A percentile compares a stretch with the other conserved stretches of the same genome.
Conservation (phyloP, 1,140 invertebrate genomes). For the Drosophila biarmipes region DNA sequence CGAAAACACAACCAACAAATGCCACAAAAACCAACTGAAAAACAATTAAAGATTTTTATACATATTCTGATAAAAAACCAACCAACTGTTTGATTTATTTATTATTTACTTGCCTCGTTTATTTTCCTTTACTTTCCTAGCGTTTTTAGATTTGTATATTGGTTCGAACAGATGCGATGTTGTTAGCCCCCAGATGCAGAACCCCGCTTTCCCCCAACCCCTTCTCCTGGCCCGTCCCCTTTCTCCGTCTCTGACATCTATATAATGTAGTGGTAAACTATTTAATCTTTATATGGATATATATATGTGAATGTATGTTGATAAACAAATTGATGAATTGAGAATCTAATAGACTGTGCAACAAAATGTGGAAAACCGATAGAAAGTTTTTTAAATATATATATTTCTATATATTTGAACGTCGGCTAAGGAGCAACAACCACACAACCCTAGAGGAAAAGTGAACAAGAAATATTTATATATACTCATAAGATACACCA, state of each 20-base stretch:
- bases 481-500: constrained; percentile 49
- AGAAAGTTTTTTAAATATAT: constrained; percentile 74
- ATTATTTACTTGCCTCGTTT: constrained; percentile 24
- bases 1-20: constrained; percentile 47
- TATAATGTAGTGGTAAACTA: constrained; percentile 38
- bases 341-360: constrained; percentile 83
- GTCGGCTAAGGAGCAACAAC: constrained; percentile 28
- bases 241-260: constrained; percentile 7
- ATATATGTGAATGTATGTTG: constrained; percentile 73
- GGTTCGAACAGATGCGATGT: constrained; percentile 35
- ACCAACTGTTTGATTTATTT: constrained; percentile 37
- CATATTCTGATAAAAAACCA: constrained; percentile 54
- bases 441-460: constrained; percentile 4
- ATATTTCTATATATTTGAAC: constrained; percentile 69
- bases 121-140: constrained; percentile 38
- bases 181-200: constrained; percentile 20
- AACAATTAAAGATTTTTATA: constrained; percentile 77
- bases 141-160: constrained; percentile 18
- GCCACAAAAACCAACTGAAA: constrained; percentile 69
- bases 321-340: constrained; percentile 81
- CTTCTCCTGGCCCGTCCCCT: not conserved
- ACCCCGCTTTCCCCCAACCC: constrained; percentile 12
- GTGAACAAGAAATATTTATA: constrained; percentile 34
- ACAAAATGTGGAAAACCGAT: constrained; percentile 52
- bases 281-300: constrained; percentile 48